Evolutionary conservation across 2,113 vertebrate genomes (phyloP), one percentile per base, ranked within the genome.

Genomic region (Oenanthe oenanthe): DNA sequence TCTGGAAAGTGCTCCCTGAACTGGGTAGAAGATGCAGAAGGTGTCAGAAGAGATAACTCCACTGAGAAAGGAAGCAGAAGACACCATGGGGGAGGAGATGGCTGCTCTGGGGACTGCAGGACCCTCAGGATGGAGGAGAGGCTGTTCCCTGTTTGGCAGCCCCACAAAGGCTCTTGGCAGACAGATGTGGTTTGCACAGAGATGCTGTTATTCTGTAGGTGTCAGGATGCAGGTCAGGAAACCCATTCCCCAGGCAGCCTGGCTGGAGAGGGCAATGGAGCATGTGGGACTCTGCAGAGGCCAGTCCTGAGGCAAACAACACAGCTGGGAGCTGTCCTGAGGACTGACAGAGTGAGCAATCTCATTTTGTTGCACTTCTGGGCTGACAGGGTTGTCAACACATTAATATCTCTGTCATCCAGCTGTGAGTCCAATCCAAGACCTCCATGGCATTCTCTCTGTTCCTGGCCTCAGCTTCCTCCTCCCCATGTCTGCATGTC

Each of bases 91-190:
- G 13, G 19, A 48, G 38, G 68, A 72, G 40, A 31, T 26, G 61
- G 16, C 45, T 66, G 14, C 50, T 73, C 58, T 83, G 75, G 43
- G 57, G 17, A 36, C 25, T 56, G 48, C 50, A 56, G 34, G 14
- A 58, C 31, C 61, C 72, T 24, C 10, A 31, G 54, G 51, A 12
- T 6, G 0, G 4, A 54, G 56, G 38, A 78, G 53, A 58, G 63
- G 34, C 51, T 81, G 25, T 22, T 77, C 4, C 17, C 28, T 86
- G 38, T 36, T 56, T 22, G 29, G 60, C 65, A 74, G 71, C 13
- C n/a, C 28, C 0, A 0, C 1, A 10, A 58, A 53, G 50, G 75
- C 36, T 92, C 53, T 67, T 16, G 1, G 38, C 26, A 88, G 51
- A 10, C 7, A 50, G 28, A 29, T 7, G 5, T 50, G 36, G 7